phyloP scores from a whole-genome alignment of 2,113 vertebrate species.

The Pristiophorus japonicus region DNA sequence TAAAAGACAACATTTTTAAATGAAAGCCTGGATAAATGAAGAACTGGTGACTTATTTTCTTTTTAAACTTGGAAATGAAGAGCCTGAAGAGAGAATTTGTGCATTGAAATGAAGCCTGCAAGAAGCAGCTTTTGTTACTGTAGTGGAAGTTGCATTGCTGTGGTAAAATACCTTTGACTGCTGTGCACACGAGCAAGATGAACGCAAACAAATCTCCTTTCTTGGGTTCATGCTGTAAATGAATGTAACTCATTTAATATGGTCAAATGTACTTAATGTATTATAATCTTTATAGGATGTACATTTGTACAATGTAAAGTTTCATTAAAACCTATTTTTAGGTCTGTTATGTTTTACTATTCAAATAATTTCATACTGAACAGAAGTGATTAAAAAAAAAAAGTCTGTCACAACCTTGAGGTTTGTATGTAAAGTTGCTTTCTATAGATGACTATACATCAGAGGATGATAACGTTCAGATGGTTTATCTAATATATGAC shows the following conservation, averaged over 20 bases:
- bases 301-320: not conserved
- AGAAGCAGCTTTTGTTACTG: not conserved
- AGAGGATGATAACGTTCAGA: not conserved
- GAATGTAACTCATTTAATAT: not conserved
- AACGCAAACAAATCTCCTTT: not conserved
- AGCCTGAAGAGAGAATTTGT: conserved; percentile 16
- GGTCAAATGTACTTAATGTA: conserved; percentile 1
- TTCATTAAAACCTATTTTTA: conserved; percentile 7
- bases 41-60: not conserved
- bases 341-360: not conserved
- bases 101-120: conserved; percentile 14
- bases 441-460: not conserved
- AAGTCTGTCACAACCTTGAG: not conserved
- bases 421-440: not conserved
- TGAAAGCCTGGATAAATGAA: not conserved
- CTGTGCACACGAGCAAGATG: not conserved
- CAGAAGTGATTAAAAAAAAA: not conserved
- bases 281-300: not conserved
- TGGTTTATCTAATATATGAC: not conserved
- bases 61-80: conserved; percentile 1
- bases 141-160: conserved; percentile 11
- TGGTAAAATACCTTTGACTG: not conserved
- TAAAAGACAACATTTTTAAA: not conserved
- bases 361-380: not conserved
- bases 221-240: not conserved